phyloP scores from a whole-genome alignment of 1,140 invertebrate species.

The Lordiphosa mommai region DNA sequence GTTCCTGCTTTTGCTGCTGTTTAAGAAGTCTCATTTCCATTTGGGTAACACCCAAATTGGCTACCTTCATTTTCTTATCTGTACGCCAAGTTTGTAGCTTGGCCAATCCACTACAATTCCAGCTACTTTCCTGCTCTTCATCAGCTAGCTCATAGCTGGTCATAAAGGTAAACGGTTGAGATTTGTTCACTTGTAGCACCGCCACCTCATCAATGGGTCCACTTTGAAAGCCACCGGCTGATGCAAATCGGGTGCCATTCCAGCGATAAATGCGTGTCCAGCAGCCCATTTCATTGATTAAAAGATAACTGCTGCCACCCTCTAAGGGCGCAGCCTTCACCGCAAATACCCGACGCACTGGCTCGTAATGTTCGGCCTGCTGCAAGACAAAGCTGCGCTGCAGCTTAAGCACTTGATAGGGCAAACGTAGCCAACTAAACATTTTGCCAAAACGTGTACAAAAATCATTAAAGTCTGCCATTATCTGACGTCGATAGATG shows the following conservation, averaged over 20 bases:
- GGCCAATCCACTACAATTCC: conserved; percentile 38
- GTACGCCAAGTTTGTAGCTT: conserved; percentile 40
- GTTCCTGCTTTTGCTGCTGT: conserved; percentile 17
- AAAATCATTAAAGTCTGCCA: conserved; percentile 15
- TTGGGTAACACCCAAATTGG: conserved; percentile 17
- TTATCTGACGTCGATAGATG: conserved; percentile 30
- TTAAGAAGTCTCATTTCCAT: conserved; percentile 22
- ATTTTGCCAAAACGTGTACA: conserved; percentile 28
- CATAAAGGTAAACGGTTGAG: conserved; percentile 47
- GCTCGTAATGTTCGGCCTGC: conserved; percentile 16
- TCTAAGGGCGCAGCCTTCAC: conserved; percentile 11
- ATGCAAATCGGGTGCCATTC: conserved; percentile 34
- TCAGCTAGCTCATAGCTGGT: conserved; percentile 53
- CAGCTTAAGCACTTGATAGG: conserved; percentile 43
- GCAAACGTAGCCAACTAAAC: conserved; percentile 26
- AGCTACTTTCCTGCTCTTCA: conserved; percentile 23
- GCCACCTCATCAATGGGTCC: conserved; percentile 54
- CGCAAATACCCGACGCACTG: conserved; percentile 43
- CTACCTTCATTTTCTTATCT: background rate
- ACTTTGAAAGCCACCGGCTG: conserved; percentile 31
- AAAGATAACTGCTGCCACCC: conserved; percentile 22
- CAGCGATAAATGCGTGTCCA: conserved; percentile 49
- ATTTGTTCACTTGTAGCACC: conserved; percentile 24
- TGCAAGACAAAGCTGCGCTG: conserved; percentile 19
- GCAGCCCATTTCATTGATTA: conserved; percentile 57